These are phyloP conservation scores for Odontothrips loti DNA, from an alignment of 2,888 invertebrate genomes.

Conservation along the genomic window DNA sequence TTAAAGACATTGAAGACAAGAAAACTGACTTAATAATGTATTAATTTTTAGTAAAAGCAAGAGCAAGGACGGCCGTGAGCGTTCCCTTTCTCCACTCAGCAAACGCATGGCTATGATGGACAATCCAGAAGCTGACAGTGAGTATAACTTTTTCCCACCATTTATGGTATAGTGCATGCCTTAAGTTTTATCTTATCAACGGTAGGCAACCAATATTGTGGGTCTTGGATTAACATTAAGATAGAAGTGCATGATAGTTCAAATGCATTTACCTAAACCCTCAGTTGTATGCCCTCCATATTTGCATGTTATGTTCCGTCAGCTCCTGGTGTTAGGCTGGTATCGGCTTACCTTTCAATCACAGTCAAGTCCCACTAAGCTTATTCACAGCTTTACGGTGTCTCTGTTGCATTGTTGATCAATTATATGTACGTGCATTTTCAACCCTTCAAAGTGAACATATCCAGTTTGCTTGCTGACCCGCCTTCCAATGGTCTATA, in stretches of 20 bases:
- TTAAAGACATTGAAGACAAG: slow-evolving; percentile 33
- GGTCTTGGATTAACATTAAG: slow-evolving; percentile 30
- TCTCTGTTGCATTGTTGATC: no score
- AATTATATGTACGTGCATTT: no score
- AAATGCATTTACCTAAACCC: slow-evolving; percentile 6
- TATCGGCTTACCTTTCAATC: no score
- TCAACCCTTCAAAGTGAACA: no score
- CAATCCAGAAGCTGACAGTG: slow-evolving; percentile 49
- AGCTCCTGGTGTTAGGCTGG: background rate
- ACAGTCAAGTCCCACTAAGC: no score
- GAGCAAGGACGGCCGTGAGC: slow-evolving; percentile 45
- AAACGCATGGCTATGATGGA: slow-evolving; percentile 75
- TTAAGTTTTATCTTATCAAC: background rate
- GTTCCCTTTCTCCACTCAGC: slow-evolving; percentile 74
- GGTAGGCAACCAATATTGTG: background rate
- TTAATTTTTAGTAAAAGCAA: slow-evolving; percentile 49
- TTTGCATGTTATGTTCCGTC: background rate
- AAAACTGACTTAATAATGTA: slow-evolving; percentile 30
- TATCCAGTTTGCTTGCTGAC: no score
- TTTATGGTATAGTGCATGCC: background rate
- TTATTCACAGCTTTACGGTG: no score
- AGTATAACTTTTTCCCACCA: background rate
- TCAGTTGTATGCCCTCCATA: background rate
- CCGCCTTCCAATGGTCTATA: no score
- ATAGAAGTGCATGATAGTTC: slow-evolving; percentile 33